Conservation (phyloP, 2,888 invertebrate genomes). For the Operophtera brumata region DNA sequence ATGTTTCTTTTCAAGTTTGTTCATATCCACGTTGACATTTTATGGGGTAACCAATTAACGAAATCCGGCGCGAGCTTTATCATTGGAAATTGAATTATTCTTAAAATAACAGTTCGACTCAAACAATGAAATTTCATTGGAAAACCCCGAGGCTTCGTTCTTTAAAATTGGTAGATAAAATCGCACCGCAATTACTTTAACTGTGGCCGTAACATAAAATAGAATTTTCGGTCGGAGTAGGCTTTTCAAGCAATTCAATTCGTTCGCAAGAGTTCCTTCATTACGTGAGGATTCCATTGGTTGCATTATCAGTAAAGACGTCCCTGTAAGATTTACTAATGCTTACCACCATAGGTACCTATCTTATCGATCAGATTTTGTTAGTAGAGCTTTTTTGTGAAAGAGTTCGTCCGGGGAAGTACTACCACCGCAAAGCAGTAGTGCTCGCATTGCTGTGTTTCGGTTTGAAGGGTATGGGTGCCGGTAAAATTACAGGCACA, state of each 20-base stretch:
- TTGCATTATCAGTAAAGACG: constrained; percentile 26
- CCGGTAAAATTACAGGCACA: too few species aligned
- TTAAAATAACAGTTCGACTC: constrained; percentile 13
- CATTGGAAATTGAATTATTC: constrained; percentile 18
- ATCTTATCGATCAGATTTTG: not conserved
- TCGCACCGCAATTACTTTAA: constrained; percentile 24
- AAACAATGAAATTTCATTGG: constrained; percentile 13
- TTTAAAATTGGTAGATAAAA: constrained; percentile 26
- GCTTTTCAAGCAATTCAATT: constrained; percentile 33
- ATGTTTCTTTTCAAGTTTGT: constrained; percentile 26
- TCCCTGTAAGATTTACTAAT: constrained; percentile 17
- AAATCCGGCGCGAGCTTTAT: constrained; percentile 25
- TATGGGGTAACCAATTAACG: constrained; percentile 34
- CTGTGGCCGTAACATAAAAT: constrained; percentile 28
- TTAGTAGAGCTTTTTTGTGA: too few species aligned
- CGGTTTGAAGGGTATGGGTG: too few species aligned
- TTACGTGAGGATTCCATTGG: constrained; percentile 32
- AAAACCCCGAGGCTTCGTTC: constrained; percentile 12
- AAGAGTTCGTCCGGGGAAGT: too few species aligned
- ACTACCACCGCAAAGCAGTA: too few species aligned
- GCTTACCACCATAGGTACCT: not conserved
- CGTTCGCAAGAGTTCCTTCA: constrained; percentile 29
- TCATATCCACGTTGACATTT: constrained; percentile 36
- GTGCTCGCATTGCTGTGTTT: too few species aligned
- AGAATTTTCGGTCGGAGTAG: constrained; percentile 27